Conservation (phyloP, 2,113 vertebrate species). For the Ptyas mucosa region DNA sequence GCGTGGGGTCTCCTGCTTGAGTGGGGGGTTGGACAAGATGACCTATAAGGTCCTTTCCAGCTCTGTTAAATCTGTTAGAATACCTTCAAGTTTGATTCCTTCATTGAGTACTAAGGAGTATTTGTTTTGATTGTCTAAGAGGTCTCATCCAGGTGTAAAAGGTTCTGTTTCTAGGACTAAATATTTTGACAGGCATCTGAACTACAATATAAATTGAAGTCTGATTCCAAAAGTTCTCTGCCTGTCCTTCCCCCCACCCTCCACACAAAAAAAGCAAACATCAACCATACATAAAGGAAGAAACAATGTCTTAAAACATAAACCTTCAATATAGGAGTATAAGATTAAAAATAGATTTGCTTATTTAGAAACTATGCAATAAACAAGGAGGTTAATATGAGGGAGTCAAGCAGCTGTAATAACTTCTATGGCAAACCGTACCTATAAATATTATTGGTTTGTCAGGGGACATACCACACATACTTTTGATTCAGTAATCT, state of each 20-base stretch:
- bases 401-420: background rate
- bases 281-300: background rate
- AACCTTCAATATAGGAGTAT: background rate
- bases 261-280: background rate
- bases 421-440: background rate
- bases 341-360: background rate
- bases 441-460: conserved; percentile 1
- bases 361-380: background rate
- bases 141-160: too few relatives aligned
- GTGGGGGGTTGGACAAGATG: too few relatives aligned
- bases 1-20: too few relatives aligned
- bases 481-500: conserved; percentile 20
- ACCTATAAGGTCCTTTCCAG: too few relatives aligned
- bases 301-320: background rate
- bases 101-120: background rate
- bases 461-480: background rate
- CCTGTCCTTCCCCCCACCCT: too few relatives aligned
- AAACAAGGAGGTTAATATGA: background rate
- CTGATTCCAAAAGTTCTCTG: background rate
- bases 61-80: too few relatives aligned
- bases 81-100: background rate
- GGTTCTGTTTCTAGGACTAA: background rate
- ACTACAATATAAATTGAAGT: background rate
- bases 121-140: background rate
- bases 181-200: background rate